These are phyloP conservation scores for Procambarus virginalis DNA, from an alignment of 1,140 invertebrate genomes.

Conservation along the genomic window DNA sequence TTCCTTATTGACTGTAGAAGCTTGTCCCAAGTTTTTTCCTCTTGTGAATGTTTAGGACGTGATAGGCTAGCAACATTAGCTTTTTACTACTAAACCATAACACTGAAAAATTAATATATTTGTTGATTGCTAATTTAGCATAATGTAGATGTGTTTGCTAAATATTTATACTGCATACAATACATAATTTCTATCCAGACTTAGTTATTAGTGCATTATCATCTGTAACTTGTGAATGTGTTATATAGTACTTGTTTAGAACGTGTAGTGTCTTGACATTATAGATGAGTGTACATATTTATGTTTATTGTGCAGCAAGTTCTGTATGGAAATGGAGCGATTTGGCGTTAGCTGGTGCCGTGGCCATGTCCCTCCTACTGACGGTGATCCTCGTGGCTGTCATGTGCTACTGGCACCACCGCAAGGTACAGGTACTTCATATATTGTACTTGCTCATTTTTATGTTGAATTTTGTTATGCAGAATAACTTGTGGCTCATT, in stretches of 20 bases:
- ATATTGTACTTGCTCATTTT: background rate
- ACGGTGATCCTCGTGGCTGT: constrained; percentile 37
- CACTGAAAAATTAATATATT: background rate
- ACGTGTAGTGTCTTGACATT: background rate
- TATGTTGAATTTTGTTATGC: background rate
- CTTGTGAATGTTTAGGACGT: background rate
- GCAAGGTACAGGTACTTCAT: background rate
- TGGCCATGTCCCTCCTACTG: constrained; percentile 29
- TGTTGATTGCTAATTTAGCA: background rate
- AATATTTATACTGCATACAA: too few relatives aligned
- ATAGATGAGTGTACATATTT: background rate
- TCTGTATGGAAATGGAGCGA: background rate
- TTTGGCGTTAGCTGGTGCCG: constrained; percentile 19
- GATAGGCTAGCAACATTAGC: background rate
- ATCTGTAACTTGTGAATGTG: background rate
- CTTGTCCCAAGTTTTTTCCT: background rate
- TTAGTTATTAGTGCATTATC: background rate
- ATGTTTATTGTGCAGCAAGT: background rate
- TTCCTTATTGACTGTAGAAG: background rate
- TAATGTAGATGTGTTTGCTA: too few relatives aligned
- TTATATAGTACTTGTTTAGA: background rate
- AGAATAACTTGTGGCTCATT: too few relatives aligned
- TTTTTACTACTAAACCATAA: background rate
- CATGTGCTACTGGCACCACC: constrained; percentile 49
- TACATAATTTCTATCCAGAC: too few relatives aligned